Evolutionary conservation across 2,888 invertebrate species (phyloP).

Genomic region (Lochmaea crataegi): DNA sequence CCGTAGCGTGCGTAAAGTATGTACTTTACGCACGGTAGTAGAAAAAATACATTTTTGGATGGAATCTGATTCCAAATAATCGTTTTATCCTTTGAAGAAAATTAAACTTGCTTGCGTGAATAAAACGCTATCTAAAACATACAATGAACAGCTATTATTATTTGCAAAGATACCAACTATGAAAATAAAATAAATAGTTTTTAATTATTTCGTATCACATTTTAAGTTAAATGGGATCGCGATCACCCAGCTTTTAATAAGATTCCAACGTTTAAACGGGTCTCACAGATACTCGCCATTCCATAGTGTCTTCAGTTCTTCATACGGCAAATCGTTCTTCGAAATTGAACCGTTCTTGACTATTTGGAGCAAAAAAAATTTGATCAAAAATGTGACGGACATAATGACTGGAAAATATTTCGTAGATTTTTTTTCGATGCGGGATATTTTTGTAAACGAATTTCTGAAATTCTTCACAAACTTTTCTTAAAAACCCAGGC

Average conservation of each 20-base stretch:
- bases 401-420: slow-evolving; percentile 26
- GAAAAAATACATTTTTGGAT: no score
- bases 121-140: no score
- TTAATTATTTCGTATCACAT: neutral
- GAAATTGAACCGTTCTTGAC: slow-evolving; percentile 17
- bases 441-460: slow-evolving; percentile 29
- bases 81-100: no score
- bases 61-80: no score
- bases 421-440: slow-evolving; percentile 17
- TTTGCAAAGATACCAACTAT: no score
- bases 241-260: slow-evolving; percentile 3
- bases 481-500: no score
- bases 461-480: slow-evolving; percentile 15
- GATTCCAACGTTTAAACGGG: slow-evolving; percentile 24
- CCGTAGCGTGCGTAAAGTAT: no score
- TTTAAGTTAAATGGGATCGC: neutral
- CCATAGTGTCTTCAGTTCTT: slow-evolving; percentile 49
- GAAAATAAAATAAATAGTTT: no score
- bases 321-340: slow-evolving; percentile 35
- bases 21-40: no score
- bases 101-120: no score
- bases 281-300: slow-evolving; percentile 48
- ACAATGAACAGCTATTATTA: no score
- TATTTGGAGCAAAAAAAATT: slow-evolving; percentile 29
- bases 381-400: slow-evolving; percentile 29